Evolutionary conservation across 2,113 vertebrate species (phyloP).

Genomic region (Mormoops blainvillei): DNA sequence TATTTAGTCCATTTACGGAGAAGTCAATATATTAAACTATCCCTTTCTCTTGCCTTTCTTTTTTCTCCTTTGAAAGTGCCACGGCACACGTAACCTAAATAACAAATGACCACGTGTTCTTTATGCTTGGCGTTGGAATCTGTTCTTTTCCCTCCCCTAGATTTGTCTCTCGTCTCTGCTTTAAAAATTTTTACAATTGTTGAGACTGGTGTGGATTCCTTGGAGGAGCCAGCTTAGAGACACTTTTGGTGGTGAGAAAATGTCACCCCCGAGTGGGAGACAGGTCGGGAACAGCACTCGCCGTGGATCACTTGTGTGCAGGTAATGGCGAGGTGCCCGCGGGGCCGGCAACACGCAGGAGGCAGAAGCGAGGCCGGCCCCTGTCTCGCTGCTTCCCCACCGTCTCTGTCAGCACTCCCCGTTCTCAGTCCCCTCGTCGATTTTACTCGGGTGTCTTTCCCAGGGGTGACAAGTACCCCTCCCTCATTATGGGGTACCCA

Average conservation of each 20-base stretch:
- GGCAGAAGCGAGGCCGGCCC: background rate
- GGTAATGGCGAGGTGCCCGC: background rate
- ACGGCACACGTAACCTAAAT: background rate
- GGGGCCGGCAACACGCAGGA: background rate
- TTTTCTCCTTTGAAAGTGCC: background rate
- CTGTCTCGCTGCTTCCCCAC: background rate
- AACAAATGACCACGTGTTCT: background rate
- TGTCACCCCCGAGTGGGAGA: background rate
- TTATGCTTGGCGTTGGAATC: background rate
- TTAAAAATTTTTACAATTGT: background rate
- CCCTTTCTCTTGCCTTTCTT: background rate
- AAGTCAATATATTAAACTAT: background rate
- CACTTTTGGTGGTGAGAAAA: background rate
- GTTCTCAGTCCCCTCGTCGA: no score
- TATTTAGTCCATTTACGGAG: background rate
- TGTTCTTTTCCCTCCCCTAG: background rate
- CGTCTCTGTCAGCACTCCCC: background rate
- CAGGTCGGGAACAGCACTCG: background rate
- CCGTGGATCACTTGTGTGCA: background rate
- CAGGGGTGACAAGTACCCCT: background rate
- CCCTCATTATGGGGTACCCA: background rate
- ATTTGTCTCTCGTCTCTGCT: background rate
- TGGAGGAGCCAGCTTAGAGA: background rate
- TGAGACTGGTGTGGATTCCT: background rate
- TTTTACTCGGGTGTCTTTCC: background rate